Evolutionary conservation across 2,888 invertebrate genomes (phyloP).

Genomic region (Nycteola revayana): DNA sequence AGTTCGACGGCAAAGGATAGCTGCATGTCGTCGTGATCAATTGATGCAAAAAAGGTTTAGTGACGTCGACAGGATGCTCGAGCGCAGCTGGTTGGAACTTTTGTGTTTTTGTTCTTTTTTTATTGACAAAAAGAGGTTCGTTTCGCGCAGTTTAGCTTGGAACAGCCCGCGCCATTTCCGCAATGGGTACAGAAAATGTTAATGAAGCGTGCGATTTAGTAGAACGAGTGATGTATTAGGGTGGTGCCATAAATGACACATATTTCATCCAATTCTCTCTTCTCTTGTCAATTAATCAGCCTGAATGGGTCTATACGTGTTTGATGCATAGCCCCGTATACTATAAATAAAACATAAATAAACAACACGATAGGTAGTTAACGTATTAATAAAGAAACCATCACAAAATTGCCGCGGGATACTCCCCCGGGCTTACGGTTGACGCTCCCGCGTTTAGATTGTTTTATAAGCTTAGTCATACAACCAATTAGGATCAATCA

Average conservation of each 20-base stretch:
- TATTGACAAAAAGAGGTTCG: slow-evolving; percentile 69
- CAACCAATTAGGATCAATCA: slow-evolving; percentile 65
- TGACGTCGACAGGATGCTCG: slow-evolving; percentile 77
- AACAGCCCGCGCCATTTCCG: slow-evolving; percentile 62
- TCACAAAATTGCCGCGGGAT: too few species aligned
- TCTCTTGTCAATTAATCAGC: too few species aligned
- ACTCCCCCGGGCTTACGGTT: slow-evolving; percentile 23
- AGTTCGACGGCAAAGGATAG: slow-evolving; percentile 50
- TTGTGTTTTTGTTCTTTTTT: slow-evolving; percentile 61
- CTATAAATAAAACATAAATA: too few species aligned
- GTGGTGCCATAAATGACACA: too few species aligned
- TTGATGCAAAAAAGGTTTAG: slow-evolving; percentile 68
- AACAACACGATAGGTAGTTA: too few species aligned
- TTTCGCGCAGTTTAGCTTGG: slow-evolving; percentile 71
- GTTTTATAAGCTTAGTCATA: slow-evolving; percentile 51
- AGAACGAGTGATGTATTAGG: slow-evolving; percentile 53
- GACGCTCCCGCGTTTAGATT: slow-evolving; percentile 39
- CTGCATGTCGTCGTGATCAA: slow-evolving; percentile 55
- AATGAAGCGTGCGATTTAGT: slow-evolving; percentile 61
- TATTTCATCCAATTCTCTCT: too few species aligned
- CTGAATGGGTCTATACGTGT: too few species aligned
- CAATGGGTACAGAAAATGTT: slow-evolving; percentile 75
- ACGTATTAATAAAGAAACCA: too few species aligned
- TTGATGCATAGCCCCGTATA: too few species aligned
- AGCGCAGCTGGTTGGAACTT: slow-evolving; percentile 78